Percentiles rank a stretch among this genome's conserved stretches.
These are phyloP conservation scores for Drosophila percnosoma DNA, from an alignment of 2,888 invertebrate species.

Conservation along the genomic window DNA sequence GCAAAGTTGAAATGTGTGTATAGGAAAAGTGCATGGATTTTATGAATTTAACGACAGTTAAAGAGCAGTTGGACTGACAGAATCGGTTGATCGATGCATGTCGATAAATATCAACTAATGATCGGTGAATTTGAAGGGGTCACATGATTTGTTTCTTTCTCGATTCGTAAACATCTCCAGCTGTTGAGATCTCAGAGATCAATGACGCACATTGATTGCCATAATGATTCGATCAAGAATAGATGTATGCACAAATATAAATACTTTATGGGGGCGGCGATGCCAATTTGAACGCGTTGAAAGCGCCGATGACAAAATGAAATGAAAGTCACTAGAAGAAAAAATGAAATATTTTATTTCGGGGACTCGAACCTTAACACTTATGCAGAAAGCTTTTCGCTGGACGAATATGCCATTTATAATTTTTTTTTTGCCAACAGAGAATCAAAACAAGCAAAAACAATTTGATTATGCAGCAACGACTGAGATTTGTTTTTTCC, in stretches of 20 bases:
- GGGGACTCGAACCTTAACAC: background rate
- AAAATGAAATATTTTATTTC: background rate
- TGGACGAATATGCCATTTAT: background rate
- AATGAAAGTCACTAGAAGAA: background rate
- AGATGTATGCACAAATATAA: background rate
- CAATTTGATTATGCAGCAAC: background rate
- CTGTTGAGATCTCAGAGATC: background rate
- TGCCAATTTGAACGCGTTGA: slow-evolving; percentile 3
- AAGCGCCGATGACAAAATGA: background rate
- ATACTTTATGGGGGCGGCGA: slow-evolving; percentile 2
- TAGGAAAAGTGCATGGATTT: background rate
- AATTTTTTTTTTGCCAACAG: background rate
- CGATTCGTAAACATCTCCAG: background rate
- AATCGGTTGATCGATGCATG: background rate
- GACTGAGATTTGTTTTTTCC: slow-evolving; percentile 15
- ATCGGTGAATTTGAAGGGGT: background rate
- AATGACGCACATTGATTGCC: slow-evolving; percentile 9
- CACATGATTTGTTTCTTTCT: background rate
- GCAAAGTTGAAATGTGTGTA: background rate
- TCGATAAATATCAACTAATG: background rate
- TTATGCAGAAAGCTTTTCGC: background rate
- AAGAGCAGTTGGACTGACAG: background rate
- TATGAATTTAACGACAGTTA: background rate
- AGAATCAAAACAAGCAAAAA: background rate
- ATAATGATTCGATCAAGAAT: slow-evolving; percentile 5